Evolutionary conservation across 2,888 invertebrate genomes (phyloP), one percentile per base, ranked within the genome.

Genomic region (Mesorhabditis spiculigera): DNA sequence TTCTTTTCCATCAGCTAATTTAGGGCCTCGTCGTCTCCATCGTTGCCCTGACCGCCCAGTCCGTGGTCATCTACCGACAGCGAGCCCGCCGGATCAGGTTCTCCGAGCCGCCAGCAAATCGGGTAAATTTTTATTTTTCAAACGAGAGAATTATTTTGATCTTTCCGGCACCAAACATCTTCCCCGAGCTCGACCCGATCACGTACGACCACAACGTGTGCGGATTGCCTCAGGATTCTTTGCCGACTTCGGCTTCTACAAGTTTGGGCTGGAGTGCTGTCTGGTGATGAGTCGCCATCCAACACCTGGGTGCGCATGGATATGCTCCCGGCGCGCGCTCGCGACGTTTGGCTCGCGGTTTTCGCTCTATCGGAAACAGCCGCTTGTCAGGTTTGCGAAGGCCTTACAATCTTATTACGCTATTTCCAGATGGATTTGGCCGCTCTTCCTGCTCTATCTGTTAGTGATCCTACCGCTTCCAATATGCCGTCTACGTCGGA

Each of bases 251-350:
- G 92, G 93, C 43, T 99, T 94, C 88, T 97, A 94, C 87, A 96
- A 95, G 87, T 96, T 97, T 88, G 98, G 98, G 5, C 90, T 94
- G 13, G 95, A 96, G 92, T 90, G 94, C 69, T 92, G 93, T 69
- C 89, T 95, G 78, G 92, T 95, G 81, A 91, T 91, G 65, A 90
- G n/a, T 93, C 43, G 94, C 94, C 66, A 90, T 91, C n/a, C 4
- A 90, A 94, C 44, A 93, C 97, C 79, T 93, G 93, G 4, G 91
- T 92, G 4, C 91, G 97, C 44, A 87, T 88, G 78, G 89, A 89
- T 76, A 83, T 85, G 6, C 81, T 87, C 70, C n/a, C n/a, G n/a
- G n/a, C 86, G 87, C 6, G 85, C 87, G 4, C 64, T 89, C 66
- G 88, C 88, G 76, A 85, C 86, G 43, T 87, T 4, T 82, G 88